Evolutionary conservation across 1,140 invertebrate genomes (phyloP), one percentile per base, ranked within the genome.

Genomic region (Spodoptera litura): DNA sequence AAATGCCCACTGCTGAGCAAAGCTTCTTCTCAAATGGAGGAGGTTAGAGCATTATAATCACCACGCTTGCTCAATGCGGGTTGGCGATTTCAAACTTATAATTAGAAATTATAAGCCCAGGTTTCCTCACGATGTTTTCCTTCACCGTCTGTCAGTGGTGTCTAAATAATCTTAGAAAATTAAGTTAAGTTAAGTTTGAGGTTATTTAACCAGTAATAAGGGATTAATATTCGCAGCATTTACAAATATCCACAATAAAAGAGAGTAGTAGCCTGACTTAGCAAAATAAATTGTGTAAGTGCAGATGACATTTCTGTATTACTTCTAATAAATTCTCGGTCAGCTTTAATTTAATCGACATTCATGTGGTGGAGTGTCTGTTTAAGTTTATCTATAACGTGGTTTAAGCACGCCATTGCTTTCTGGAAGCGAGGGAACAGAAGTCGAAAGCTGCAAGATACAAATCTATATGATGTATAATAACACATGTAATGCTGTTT

Each of bases 371-470:
- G 31, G 13, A 64, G 31, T 38, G 13, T 64, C 61, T 13, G 35
- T n/a, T 12, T 15, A 38, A 64, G 31, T 64, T 20, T 35, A 64
- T 64, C 61, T 44, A n/a, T 44, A 64, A 64, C 15, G 61, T 15
- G 31, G 13, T n/a, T 13, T 11, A 44, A 9, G n/a, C 61, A 64
- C 61, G 61, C 61, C 38, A 64, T n/a, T 13, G 13, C 35, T 27
- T 38, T 15, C 31, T 15, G 35, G 52, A 27, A 31, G 13, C n/a
- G 13, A 71, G 38, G 8, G 31, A 56, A 71, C 68, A 56, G 52
- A 31, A 71, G 68, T 5, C 11, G n/a, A 13, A 35, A 12, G 25
- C 44, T 71, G 52, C 53, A 25, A 72, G 52, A 56, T 38, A 13
- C 15, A 6, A 38, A 72, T 72, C 27, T 20, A 9, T 56, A 56